Conservation (phyloP, 2,888 invertebrate genomes). For the Caenorhabditis sp. region DNA sequence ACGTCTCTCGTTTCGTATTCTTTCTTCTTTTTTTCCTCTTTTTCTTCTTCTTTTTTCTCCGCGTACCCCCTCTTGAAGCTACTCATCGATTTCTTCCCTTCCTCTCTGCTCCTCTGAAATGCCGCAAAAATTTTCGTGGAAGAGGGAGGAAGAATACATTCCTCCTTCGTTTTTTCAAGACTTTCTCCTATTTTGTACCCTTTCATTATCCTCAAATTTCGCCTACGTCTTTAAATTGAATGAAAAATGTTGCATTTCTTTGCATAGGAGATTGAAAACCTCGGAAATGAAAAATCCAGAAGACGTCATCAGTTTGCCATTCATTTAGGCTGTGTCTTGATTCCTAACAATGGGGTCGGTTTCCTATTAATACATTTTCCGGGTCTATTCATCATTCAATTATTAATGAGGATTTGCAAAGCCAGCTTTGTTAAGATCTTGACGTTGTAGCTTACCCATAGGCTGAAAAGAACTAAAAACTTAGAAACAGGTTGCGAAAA, state of each 20-base stretch:
- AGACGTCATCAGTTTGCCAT: background rate
- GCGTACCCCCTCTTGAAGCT: slow-evolving; percentile 27
- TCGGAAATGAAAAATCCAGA: slow-evolving; percentile 3
- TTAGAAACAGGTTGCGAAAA: too few species aligned
- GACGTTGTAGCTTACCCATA: too few species aligned
- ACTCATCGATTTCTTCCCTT: slow-evolving; percentile 46
- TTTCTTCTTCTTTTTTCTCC: slow-evolving; percentile 26
- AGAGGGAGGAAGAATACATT: slow-evolving; percentile 14
- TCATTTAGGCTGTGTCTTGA: background rate
- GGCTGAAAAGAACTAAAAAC: too few species aligned
- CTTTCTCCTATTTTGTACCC: slow-evolving; percentile 11
- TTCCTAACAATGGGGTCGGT: background rate
- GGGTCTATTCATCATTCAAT: background rate
- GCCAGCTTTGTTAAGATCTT: too few species aligned
- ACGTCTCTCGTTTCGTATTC: slow-evolving; percentile 50
- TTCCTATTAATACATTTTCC: background rate
- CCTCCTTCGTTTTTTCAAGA: slow-evolving; percentile 33
- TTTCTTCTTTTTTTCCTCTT: slow-evolving; percentile 35
- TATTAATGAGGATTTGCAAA: background rate
- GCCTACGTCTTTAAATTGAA: slow-evolving; percentile 2
- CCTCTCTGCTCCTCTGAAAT: slow-evolving; percentile 36
- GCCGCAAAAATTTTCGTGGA: background rate
- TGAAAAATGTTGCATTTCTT: slow-evolving; percentile 17
- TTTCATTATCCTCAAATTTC: slow-evolving; percentile 1
- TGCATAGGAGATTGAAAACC: slow-evolving; percentile 32